Conservation (phyloP, 1,140 invertebrate species). For the Diorhabda elongata region DNA sequence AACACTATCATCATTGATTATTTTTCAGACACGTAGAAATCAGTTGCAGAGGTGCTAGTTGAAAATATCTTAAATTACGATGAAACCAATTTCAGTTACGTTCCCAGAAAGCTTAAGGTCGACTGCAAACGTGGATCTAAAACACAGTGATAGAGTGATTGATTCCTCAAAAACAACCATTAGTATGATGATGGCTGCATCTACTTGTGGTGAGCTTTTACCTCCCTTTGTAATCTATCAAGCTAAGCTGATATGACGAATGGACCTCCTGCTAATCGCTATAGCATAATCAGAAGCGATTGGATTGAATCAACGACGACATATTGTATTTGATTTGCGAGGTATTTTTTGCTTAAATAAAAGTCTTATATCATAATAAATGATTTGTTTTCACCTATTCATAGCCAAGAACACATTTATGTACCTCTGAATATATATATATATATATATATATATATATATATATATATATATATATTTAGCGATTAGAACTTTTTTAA, state of each 20-base stretch:
- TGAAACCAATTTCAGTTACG: slow-evolving; percentile 47
- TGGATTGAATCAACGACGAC: slow-evolving; percentile 12
- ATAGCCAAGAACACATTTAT: no score
- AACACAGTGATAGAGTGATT: slow-evolving; percentile 43
- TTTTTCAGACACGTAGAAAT: slow-evolving; percentile 9
- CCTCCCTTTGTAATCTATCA: slow-evolving; percentile 27
- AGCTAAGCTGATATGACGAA: slow-evolving; percentile 15
- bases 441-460: no score
- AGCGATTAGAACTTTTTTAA: no score
- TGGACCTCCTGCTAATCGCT: slow-evolving; percentile 15
- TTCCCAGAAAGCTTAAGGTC: slow-evolving; percentile 43
- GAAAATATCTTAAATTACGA: slow-evolving; percentile 44
- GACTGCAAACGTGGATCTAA: slow-evolving; percentile 39
- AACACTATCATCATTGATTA: background rate
- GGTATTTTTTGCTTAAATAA: no score
- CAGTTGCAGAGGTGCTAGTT: slow-evolving; percentile 31
- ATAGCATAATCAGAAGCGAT: slow-evolving; percentile 18
- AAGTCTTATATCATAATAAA: no score
- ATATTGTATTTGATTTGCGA: no score
- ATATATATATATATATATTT: no score
- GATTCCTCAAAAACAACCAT: slow-evolving; percentile 31
- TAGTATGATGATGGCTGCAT: slow-evolving; percentile 24
- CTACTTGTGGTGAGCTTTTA: slow-evolving; percentile 14
- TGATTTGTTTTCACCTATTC: no score
- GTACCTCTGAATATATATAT: no score